Base-by-base conservation (phyloP, 2,888 invertebrate genomes). In the Ernsta delagoae region DNA sequence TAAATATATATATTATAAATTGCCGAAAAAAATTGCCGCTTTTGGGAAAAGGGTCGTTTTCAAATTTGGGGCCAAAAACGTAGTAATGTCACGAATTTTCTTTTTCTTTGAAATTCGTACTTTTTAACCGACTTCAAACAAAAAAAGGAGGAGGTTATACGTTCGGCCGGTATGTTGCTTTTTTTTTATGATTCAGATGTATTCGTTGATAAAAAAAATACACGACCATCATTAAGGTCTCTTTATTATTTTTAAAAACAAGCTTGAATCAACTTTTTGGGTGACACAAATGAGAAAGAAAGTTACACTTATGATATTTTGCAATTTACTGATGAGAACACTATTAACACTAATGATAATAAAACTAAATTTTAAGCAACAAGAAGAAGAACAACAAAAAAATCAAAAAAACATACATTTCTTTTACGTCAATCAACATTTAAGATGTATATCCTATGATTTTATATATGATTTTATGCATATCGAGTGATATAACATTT, bases 51-150 rank as follows among this genome's bases (percentile, higher is more conserved):
- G 50, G 50, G 50, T 50, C 50, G 16, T 12, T 50, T 50, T 50
- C 50, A 50, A 50, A 50, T 50, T 50, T 50, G 43, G 50, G 50
- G 50, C 50, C 50, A 50, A 50, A 50, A 50, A 50, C 1, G 50
- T 50, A 5, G 50, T 12, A 50, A 50, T 50, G 12, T 50, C 50
- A 50, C 12, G 50, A 50, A 50, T 50, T 50, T 50, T 9, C 2
- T 5, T 16, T 50, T 50, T n/a, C 12, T 50, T 50, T 16, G 7
- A 50, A 16, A 6, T 50, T 4, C 2, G 50, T 50, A 50, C 11
- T 50, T 16, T 16, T n/a, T n/a, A n/a, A n/a, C n/a, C n/a, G n/a
- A n/a, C n/a, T n/a, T n/a, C n/a, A n/a, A n/a, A n/a, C n/a, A n/a
- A n/a, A n/a, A n/a, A n/a, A n/a, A n/a, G n/a, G n/a, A n/a, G n/a